Conservation (phyloP, 2,888 invertebrate species). For the Ariolimax columbianus region DNA sequence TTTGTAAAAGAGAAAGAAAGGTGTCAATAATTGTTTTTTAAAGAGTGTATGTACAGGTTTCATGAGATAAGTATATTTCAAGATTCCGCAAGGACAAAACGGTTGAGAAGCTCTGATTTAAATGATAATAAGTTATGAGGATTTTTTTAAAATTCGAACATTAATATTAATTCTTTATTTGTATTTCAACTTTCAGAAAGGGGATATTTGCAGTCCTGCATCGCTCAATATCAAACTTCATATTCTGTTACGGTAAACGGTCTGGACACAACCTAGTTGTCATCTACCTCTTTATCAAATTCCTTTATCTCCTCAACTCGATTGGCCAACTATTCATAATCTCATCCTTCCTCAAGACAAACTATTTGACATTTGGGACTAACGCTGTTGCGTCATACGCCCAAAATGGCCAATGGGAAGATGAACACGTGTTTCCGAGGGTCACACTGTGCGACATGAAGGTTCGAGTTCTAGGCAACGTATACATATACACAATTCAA, state of each 20-base stretch:
- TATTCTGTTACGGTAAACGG: slow-evolving; percentile 50
- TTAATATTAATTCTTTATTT: background rate
- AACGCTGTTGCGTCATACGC: slow-evolving; percentile 11
- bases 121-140: too few relatives aligned
- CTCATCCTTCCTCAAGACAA: slow-evolving; percentile 46
- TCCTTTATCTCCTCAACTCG: slow-evolving; percentile 47
- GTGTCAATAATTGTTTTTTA: too few relatives aligned
- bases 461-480: slow-evolving; percentile 68
- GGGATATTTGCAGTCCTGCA: background rate
- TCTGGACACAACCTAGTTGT: slow-evolving; percentile 48
- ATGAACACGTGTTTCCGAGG: slow-evolving; percentile 58
- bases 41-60: too few relatives aligned
- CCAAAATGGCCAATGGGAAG: slow-evolving; percentile 50
- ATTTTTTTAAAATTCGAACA: too few relatives aligned
- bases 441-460: slow-evolving; percentile 72
- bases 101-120: too few relatives aligned
- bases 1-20: too few relatives aligned
- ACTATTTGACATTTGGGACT: slow-evolving; percentile 51
- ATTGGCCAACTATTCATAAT: slow-evolving; percentile 52
- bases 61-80: too few relatives aligned
- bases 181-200: slow-evolving; percentile 7
- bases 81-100: too few relatives aligned
- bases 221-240: slow-evolving; percentile 54
- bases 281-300: slow-evolving; percentile 49
- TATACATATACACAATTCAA: slow-evolving; percentile 68